These are phyloP conservation scores for Diadegma fenestrale DNA, from an alignment of 2,888 invertebrate genomes.

Conservation along the genomic window DNA sequence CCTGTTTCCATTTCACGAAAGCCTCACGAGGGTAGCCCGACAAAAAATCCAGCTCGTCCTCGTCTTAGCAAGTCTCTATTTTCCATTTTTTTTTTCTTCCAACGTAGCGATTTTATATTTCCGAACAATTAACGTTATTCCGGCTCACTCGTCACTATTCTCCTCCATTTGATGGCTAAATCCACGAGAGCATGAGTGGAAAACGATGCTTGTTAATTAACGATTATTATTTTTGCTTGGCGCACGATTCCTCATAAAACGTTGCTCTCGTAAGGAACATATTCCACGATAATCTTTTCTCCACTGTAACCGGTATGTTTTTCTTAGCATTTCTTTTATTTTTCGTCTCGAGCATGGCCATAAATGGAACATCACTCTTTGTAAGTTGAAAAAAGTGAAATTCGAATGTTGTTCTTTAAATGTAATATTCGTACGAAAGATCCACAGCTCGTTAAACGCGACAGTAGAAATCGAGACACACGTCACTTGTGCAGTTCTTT, in stretches of 20 bases:
- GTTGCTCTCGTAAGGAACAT: slow-evolving; percentile 10
- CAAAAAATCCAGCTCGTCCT: slow-evolving; percentile 11
- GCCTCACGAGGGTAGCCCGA: slow-evolving; percentile 16
- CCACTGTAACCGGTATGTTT: slow-evolving; percentile 48
- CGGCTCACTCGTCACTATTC: background rate
- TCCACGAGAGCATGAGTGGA: slow-evolving; percentile 48
- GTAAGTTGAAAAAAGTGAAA: slow-evolving; percentile 3
- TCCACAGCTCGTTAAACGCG: slow-evolving; percentile 54
- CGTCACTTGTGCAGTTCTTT: slow-evolving; percentile 57
- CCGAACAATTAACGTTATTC: background rate
- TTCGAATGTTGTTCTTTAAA: slow-evolving; percentile 9
- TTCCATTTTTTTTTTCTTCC: slow-evolving; percentile 5
- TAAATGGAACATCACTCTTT: slow-evolving; percentile 8
- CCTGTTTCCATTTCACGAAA: slow-evolving; percentile 23
- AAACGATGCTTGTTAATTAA: slow-evolving; percentile 12
- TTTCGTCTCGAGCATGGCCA: slow-evolving; percentile 57
- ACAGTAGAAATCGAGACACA: slow-evolving; percentile 42
- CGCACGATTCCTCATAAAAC: slow-evolving; percentile 52
- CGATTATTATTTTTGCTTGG: slow-evolving; percentile 50
- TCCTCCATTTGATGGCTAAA: background rate
- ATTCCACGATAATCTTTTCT: slow-evolving; percentile 8
- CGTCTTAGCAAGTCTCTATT: background rate
- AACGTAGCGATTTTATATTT: slow-evolving; percentile 7
- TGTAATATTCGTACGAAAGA: slow-evolving; percentile 37
- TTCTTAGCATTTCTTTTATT: slow-evolving; percentile 43